Evolutionary conservation across 2,888 invertebrate species (phyloP).

Genomic region (Limnephilus rhombicus): DNA sequence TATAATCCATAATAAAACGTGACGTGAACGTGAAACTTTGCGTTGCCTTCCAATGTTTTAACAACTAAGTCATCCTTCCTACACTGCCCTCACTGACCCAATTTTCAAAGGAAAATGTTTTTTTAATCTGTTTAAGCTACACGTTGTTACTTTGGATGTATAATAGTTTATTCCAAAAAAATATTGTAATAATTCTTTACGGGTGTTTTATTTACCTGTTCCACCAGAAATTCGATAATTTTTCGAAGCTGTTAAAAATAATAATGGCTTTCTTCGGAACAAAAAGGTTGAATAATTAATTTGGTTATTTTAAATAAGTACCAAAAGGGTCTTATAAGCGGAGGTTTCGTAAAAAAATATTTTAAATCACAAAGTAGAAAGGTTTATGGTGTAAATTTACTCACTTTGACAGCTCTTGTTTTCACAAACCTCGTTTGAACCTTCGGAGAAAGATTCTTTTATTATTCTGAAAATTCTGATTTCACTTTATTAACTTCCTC

Average conservation of each 20-base stretch:
- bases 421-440: background rate
- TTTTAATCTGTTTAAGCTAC: background rate
- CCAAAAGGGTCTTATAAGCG: conserved; percentile 1
- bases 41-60: background rate
- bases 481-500: background rate
- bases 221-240: background rate
- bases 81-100: too few species aligned
- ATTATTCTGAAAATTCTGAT: background rate
- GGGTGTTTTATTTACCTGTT: background rate
- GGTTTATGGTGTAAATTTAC: background rate
- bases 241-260: background rate
- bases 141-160: background rate
- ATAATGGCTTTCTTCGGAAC: background rate
- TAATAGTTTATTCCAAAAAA: background rate
- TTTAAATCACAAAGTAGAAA: background rate
- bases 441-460: background rate
- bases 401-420: background rate
- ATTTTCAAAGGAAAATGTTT: background rate
- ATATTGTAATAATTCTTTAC: background rate
- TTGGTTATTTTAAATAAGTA: background rate
- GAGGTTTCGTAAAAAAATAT: background rate
- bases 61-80: too few species aligned
- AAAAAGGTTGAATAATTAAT: conserved; percentile 1
- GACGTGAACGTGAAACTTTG: background rate
- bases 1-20: background rate